Base-by-base conservation (phyloP, 2,113 vertebrate species). In the Ploceus nigricollis region DNA sequence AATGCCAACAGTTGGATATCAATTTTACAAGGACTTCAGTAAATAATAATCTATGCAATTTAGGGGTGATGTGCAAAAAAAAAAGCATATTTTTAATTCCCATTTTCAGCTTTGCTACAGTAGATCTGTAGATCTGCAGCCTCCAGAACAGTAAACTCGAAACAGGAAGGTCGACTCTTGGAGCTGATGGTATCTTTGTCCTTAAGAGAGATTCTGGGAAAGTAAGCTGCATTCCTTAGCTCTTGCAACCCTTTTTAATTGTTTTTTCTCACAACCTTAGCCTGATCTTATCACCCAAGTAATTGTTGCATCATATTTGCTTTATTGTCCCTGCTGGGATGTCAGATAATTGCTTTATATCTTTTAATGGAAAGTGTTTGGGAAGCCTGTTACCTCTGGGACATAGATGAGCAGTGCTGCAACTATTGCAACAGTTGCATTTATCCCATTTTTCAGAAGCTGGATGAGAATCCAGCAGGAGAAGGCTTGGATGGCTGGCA, bases 41-140 rank as follows among this genome's bases (percentile, higher is more conserved):
- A 95, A 97, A 96, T 57, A 97, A 89, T 97, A 96, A 83, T 82
- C 42, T 95, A 86, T 76, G 58, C 22, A 15, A 61, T 81, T 95
- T 77, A 84, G 15, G 75, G 35, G 76, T 86, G 77, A 61, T 76
- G 25, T 63, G 81, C 30, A 31, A 25, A 50, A 94, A 50, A 94
- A 93, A 56, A 72, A 50, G 45, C 70, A 6, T 50, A 17, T 76
- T 94, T 93, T 75, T 63, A 78, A 68, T 92, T 47, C 54, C 42
- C 24, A 4, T 93, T 97, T 91, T 93, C 93, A 85, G 57, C 76
- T 92, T 96, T 94, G 76, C 80, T 73, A 0, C 61, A 24, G 65
- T 19, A 60, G 77, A 48, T 68, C 25, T 87, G n/a, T n/a, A n/a
- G n/a, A n/a, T 94, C 78, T 79, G 75, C 61, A 85, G 58, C 57